Evolutionary conservation across 2,113 vertebrate species (phyloP), one percentile per base, ranked within the genome.

Genomic region (Tangachromis dhanisi): DNA sequence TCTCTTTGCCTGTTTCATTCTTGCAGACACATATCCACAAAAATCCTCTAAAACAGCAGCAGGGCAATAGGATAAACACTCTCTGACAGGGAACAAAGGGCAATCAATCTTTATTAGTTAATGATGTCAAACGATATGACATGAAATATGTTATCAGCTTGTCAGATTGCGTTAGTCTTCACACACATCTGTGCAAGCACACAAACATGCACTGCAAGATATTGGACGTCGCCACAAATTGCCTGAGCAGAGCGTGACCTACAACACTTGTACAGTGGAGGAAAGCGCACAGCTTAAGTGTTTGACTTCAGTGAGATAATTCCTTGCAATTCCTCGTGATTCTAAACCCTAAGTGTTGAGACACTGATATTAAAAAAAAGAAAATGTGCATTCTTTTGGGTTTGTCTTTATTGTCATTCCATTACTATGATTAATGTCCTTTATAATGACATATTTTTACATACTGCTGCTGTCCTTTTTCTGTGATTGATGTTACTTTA

Each of bases 41-140:
- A 86, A 29, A 73, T 33, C 53, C 54, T 57, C 66, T 33, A 79
- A 5, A 12, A 59, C 17, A 40, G 59, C 80, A 83, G 53, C 68
- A 83, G 76, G 79, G 38, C 55, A 78, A 86, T 7, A 79, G 71
- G 40, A 59, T 78, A 92, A 91, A 93, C 82, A 86, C 88, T 88
- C 29, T 81, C 26, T 80, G 86, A 78, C 21, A 24, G 45, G 45
- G 45, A 94, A 89, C 91, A 92, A 93, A 91, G 91, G 80, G 29
- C 86, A 91, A 95, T 93, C 89, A 88, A 88, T 92, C 88, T 93
- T 90, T 92, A 91, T 92, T 93, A 93, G 88, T 90, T 92, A 92
- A 93, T 91, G 80, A 91, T 94, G 89, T 89, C 81, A 91, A 94
- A 91, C 29, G 16, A 82, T 84, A 88, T 90, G 90, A 90, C 76